Percentiles rank a stretch among this genome's conserved stretches.
Conservation (phyloP, 2,888 invertebrate species). For the Ceraclea dissimilis region DNA sequence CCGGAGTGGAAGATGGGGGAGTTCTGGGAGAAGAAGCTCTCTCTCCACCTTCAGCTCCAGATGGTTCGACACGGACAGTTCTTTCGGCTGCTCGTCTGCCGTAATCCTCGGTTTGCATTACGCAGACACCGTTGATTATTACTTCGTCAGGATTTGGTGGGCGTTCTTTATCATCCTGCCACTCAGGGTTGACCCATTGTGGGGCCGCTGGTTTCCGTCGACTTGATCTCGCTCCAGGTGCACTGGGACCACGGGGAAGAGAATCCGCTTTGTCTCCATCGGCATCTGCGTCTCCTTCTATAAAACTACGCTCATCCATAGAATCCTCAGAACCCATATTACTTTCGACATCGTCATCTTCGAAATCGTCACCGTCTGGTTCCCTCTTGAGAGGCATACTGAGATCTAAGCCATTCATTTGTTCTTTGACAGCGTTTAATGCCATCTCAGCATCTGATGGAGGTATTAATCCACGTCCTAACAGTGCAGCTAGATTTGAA, state of each 20-base stretch:
- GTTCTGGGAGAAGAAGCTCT: constrained; percentile 31
- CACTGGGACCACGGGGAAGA: constrained; percentile 38
- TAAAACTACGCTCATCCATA: constrained; percentile 44
- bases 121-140: constrained; percentile 90
- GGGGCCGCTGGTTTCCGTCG: constrained; percentile 92
- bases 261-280: constrained; percentile 52
- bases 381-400: constrained; percentile 78
- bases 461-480: constrained; percentile 59
- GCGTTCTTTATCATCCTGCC: constrained; percentile 63
- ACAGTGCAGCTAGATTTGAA: constrained; percentile 67
- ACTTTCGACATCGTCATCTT: constrained; percentile 71
- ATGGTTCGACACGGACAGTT: constrained; percentile 70
- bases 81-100: constrained; percentile 54
- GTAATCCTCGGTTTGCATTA: constrained; percentile 79
- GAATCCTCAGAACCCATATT: constrained; percentile 67
- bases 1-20: constrained; percentile 30
- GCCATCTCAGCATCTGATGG: constrained; percentile 52
- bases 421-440: constrained; percentile 60
- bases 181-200: constrained; percentile 95
- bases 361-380: constrained; percentile 69
- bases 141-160: constrained; percentile 62
- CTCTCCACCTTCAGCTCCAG: constrained; percentile 54
- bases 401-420: constrained; percentile 80
- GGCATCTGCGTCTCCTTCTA: constrained; percentile 37
- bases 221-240: constrained; percentile 44